Evolutionary conservation across 2,888 invertebrate genomes (phyloP), one percentile per base, ranked within the genome.

Genomic region (Archips xylosteana): DNA sequence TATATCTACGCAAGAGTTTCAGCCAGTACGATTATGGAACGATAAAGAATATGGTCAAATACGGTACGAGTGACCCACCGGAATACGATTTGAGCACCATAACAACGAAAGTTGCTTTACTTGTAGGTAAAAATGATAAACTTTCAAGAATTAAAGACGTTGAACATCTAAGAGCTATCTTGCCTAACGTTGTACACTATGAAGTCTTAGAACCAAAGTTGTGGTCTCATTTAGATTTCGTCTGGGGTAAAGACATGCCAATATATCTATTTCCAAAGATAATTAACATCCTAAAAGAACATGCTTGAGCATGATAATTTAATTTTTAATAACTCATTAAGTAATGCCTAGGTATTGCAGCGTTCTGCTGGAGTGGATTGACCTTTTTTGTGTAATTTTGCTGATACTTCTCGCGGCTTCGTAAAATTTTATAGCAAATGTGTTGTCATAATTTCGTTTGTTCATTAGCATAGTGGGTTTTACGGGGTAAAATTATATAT

Each of bases 211-310:
- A 74, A 36, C 66, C 68, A 3, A 39, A 63, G 6, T 34, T 59
- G 2, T 88, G 82, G 76, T 85, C 81, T 62, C 89, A 89, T 57
- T 67, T 86, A 3, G 89, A 88, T 54, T 82, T 82, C 34, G 60
- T 86, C n/a, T 89, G 86, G 86, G 87, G 82, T 0, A 73, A 60
- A 34, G 75, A 77, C 23, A 80, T 82, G 2, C 66, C 80, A n/a
- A 76, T 72, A n/a, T 72, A 76, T 49, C 12, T 77, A 2, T 74
- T 45, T n/a, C 76, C 76, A 13, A 71, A 70, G 5, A 65, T 77
- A 57, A 74, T 77, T 36, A 67, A 59, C 9, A 23, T 76, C 2
- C 42, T 74, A 23, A 39, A 54, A 2, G 12, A 62, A 12, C 62
- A 70, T 23, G 39, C 57, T 13, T 39, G 57, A 57, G 8, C 12